Conservation (phyloP, 2,888 invertebrate genomes). For the Ophion costatus region DNA sequence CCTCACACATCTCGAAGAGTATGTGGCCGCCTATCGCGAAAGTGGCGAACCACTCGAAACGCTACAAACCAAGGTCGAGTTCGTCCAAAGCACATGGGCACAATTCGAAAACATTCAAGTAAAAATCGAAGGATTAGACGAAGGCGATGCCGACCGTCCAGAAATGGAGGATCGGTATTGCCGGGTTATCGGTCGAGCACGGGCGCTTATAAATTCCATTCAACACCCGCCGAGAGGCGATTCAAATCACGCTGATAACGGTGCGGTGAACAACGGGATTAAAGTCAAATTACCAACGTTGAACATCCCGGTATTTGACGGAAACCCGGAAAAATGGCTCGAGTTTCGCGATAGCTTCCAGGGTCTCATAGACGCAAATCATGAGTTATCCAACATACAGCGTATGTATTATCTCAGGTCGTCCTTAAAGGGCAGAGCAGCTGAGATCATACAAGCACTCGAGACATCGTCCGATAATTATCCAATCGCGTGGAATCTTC, state of each 20-base stretch:
- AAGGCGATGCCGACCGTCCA: too few relatives aligned
- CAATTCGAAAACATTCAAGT: slow-evolving; percentile 21
- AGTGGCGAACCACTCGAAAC: slow-evolving; percentile 27
- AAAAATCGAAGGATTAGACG: neutral
- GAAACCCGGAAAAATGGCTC: neutral
- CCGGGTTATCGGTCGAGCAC: too few relatives aligned
- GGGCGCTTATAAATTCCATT: too few relatives aligned
- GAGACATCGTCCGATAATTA: slow-evolving; percentile 25
- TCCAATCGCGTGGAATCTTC: slow-evolving; percentile 51
- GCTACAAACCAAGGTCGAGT: slow-evolving; percentile 31
- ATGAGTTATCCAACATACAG: slow-evolving; percentile 18
- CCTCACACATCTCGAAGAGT: neutral
- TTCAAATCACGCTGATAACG: too few relatives aligned
- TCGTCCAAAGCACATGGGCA: slow-evolving; percentile 28
- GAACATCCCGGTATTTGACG: too few relatives aligned
- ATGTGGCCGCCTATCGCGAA: slow-evolving; percentile 5
- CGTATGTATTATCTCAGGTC: slow-evolving; percentile 15
- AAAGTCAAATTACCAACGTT: too few relatives aligned
- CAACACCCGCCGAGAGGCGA: too few relatives aligned
- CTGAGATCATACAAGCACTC: slow-evolving; percentile 42
- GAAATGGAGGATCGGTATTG: too few relatives aligned
- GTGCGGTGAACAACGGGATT: too few relatives aligned
- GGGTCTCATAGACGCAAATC: neutral
- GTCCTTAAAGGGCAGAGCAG: slow-evolving; percentile 39
- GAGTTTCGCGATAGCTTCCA: neutral